Base-by-base conservation (phyloP, 2,888 invertebrate species). In the Orthosia cruda region DNA sequence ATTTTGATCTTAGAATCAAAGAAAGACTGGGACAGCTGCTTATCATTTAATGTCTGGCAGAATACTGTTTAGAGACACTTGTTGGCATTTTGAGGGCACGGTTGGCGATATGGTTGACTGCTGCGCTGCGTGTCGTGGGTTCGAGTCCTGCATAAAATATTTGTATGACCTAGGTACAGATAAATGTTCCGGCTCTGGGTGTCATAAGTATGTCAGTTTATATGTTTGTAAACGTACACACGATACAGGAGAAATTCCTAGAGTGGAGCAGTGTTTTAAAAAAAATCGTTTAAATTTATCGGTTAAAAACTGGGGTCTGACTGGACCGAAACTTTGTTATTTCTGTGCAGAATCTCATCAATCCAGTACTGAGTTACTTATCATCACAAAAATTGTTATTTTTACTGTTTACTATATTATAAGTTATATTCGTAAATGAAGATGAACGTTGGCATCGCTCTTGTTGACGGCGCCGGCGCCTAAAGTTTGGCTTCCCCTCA, bases 391-490 rank as follows among this genome's bases (percentile, higher is more conserved):
- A 15, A 65, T n/a, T 47, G 20, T 16, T 49, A 68, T n/a, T 54
- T 40, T 0, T 40, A 40, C 7, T 40, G 40, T 40, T 40, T 7
- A 11, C 18, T 71, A 26, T 52, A 62, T 62, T 76, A 57, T 49
- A 76, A 59, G 40, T 69, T 49, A 66, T 23, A 26, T 66, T 26
- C 20, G 47, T 66, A 20, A 77, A 65, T 59, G 16, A 58, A 50
- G 40, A 16, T 13, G 9, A 18, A 50, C 20, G 52, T 70, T 80
- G 80, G 65, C 79, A 66, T 40, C 12, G 12, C 20, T 57, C 40
- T 54, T 57, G 40, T 70, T 40, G 26, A 58, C 69, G 70, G 65
- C 80, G 79, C 79, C 69, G 70, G 65, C 80, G 79, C 79, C 70
- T 75, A 50, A 47, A 55, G 20, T 54, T 74, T 79, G 74, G 75